phyloP scores from a whole-genome alignment of 2,797 vertebrate genomes.

The Pygocentrus nattereri region DNA sequence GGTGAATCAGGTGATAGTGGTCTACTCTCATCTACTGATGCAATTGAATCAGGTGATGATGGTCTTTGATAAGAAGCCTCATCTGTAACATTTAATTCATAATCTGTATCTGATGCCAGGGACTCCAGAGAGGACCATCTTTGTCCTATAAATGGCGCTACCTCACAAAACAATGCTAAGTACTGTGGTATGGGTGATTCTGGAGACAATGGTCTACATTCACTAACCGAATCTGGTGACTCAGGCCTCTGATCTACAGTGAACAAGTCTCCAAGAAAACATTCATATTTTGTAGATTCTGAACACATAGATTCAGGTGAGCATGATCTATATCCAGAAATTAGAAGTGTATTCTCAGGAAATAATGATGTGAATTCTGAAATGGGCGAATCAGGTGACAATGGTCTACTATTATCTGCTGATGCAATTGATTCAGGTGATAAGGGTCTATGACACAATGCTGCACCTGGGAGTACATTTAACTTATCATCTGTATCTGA shows the following conservation, averaged over 20 bases:
- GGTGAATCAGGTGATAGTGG: conserved; percentile 69
- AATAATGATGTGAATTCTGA: conserved; percentile 19
- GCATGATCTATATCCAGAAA: not conserved
- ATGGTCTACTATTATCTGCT: conserved; percentile 49
- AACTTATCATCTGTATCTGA: conserved; percentile 64
- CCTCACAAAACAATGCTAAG: conserved; percentile 21
- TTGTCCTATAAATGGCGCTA: conserved; percentile 2
- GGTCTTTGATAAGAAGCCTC: conserved; percentile 35
- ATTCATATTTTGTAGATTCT: conserved; percentile 61
- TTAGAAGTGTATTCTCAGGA: conserved; percentile 6
- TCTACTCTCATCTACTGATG: conserved; percentile 44
- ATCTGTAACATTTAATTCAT: conserved; percentile 24
- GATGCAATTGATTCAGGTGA: conserved; percentile 58
- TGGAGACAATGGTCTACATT: conserved; percentile 68
- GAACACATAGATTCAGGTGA: conserved; percentile 62
- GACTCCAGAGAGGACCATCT: conserved; percentile 67
- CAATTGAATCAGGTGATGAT: conserved; percentile 25
- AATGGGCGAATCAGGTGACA: conserved; percentile 66
- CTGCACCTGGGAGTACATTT: not conserved
- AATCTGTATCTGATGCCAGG: conserved; percentile 62
- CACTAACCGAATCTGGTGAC: conserved; percentile 71
- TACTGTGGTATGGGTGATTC: conserved; percentile 56
- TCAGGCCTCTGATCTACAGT: conserved; percentile 50
- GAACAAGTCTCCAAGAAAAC: conserved; percentile 36
- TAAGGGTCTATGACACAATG: conserved; percentile 32